These are phyloP conservation scores for Drosophila vallismaia DNA, from an alignment of 2,888 invertebrate genomes.

Conservation along the genomic window DNA sequence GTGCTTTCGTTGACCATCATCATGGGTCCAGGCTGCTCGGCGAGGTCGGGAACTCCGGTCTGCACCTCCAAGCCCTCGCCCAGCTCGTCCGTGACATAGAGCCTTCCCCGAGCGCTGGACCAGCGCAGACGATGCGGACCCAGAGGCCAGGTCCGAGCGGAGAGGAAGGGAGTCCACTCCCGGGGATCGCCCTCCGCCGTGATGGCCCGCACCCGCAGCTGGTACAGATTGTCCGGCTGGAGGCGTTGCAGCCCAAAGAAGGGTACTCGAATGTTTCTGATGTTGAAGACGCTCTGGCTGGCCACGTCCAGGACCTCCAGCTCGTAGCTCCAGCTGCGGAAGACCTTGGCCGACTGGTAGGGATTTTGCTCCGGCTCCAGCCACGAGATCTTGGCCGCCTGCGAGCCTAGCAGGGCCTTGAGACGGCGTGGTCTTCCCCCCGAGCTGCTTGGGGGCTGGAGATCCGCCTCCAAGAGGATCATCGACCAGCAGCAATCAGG, in stretches of 20 bases:
- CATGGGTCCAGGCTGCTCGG: constrained; percentile 82
- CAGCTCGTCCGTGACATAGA: constrained; percentile 92
- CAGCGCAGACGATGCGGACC: constrained; percentile 71
- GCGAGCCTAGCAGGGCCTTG: constrained; percentile 91
- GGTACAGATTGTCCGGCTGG: constrained; percentile 90
- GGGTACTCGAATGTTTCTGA: constrained; percentile 85
- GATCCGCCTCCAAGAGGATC: constrained; percentile 9
- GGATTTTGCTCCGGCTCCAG: constrained; percentile 88
- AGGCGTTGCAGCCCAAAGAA: constrained; percentile 88
- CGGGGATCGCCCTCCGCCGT: constrained; percentile 73
- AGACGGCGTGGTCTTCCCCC: constrained; percentile 91
- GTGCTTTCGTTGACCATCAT: constrained; percentile 85
- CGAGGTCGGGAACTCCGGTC: constrained; percentile 17
- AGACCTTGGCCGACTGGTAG: constrained; percentile 86
- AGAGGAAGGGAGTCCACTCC: constrained; percentile 64
- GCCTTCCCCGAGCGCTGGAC: constrained; percentile 89
- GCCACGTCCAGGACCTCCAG: constrained; percentile 82
- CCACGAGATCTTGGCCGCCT: constrained; percentile 92
- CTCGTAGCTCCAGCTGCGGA: constrained; percentile 84
- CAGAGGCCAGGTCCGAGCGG: constrained; percentile 75
- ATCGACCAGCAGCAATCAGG: constrained; percentile 32
- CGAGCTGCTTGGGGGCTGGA: constrained; percentile 90
- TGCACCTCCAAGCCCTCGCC: constrained; percentile 86
- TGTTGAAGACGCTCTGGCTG: constrained; percentile 79
- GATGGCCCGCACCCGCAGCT: constrained; percentile 90